Evolutionary conservation across 2,888 invertebrate genomes (phyloP), one percentile per base, ranked within the genome.

Genomic region (Drosophila kambysellisi): DNA sequence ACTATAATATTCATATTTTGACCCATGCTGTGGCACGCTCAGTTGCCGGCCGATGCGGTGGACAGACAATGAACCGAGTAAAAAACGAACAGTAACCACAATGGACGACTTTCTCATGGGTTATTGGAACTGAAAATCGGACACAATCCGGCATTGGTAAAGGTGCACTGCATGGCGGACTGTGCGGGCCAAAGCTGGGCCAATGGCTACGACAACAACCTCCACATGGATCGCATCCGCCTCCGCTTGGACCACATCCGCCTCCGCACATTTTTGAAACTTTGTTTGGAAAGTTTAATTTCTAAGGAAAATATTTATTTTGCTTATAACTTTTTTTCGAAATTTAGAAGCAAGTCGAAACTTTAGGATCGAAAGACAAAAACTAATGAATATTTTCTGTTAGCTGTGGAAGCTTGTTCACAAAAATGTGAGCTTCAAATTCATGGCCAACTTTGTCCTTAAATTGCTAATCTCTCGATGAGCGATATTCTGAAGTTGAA

Each of bases 101-200:
- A 5, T 20, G 5, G 43, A 1, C 5, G 11, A 3, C 20, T 20
- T 20, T 20, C 43, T 43, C 11, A 11, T 37, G 6, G 37, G 17
- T 37, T 0, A 37, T 37, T 37, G 37, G 37, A 3, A 37, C 20
- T 2, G 41, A 43, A 2, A 11, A 20, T 43, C 41, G 41, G 41
- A 43, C 41, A n/a, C 84, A 88, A 62, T 92, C 92, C 7, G 89
- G 89, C 65, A 92, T 70, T 6, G 92, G 92, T 7, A 88, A 76
- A 4, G 92, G 91, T 7, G 91, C 91, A 15, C 89, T 88, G 32
- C 83, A 83, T 7, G 89, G 83, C 20, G 89, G 85, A 71, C 81
- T 81, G 52, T 84, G 80, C 0, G 78, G 81, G 33, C 81, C 81
- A 67, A 82, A 81, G 70, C 84, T 77, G 70, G 70, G 70, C 29